Conservation (phyloP, 2,888 invertebrate genomes). For the Pachycephus smyrnensis region DNA sequence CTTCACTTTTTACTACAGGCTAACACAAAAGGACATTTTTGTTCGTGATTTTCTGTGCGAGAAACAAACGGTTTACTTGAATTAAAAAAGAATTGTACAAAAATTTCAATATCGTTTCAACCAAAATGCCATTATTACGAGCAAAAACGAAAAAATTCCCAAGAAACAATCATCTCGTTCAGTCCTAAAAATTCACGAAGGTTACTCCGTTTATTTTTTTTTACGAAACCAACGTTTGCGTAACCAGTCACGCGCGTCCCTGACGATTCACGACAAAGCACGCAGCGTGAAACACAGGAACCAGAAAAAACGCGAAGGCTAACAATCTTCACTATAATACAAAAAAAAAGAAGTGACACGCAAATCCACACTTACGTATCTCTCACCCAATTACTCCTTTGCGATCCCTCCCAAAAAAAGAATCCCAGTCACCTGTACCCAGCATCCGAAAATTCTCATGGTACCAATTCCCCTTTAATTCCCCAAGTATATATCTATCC, state of each 20-base stretch:
- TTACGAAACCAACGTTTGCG: not conserved
- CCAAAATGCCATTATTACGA: not conserved
- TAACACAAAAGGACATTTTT: not conserved
- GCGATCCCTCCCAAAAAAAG: not conserved
- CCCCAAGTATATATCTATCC: too few relatives aligned
- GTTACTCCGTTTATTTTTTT: not conserved
- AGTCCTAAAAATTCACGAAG: not conserved
- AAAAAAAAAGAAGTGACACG: conserved; percentile 7
- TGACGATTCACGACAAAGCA: not conserved
- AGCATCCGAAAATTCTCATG: not conserved
- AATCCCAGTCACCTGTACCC: not conserved
- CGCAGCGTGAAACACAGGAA: not conserved
- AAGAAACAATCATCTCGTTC: not conserved
- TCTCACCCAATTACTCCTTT: not conserved
- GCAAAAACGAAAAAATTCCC: not conserved
- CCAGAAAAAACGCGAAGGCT: conserved; percentile 3
- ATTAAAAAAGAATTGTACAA: not conserved
- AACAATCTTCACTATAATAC: not conserved
- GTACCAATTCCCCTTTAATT: too few relatives aligned
- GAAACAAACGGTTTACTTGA: not conserved
- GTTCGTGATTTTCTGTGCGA: not conserved
- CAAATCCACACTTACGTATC: conserved; percentile 17
- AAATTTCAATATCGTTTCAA: not conserved
- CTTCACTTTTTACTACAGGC: not conserved
- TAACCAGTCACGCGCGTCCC: not conserved